Conservation (phyloP, 1,140 invertebrate species). For the Drosophila obscura region DNA sequence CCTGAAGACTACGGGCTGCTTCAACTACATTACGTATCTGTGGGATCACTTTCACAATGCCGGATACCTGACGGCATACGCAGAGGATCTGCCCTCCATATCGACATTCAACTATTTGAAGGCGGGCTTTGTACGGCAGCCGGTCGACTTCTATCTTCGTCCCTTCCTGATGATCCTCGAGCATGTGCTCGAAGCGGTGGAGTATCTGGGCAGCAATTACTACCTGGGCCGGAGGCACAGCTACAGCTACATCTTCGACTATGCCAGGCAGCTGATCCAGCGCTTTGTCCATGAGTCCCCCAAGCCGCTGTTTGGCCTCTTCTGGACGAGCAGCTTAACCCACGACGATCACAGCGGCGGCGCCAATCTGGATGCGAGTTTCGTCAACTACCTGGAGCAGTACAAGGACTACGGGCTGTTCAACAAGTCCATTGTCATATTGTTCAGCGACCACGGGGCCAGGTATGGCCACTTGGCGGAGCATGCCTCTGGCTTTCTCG, state of each 20-base stretch:
- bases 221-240: conserved; percentile 86
- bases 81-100: conserved; percentile 89
- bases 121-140: conserved; percentile 89
- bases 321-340: conserved; percentile 91
- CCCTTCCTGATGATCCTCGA: conserved; percentile 88
- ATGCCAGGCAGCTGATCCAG: conserved; percentile 85
- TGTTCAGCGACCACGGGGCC: conserved; percentile 96
- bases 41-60: conserved; percentile 90
- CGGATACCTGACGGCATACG: conserved; percentile 91
- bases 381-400: conserved; percentile 85
- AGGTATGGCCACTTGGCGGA: conserved; percentile 90
- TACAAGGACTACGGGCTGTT: conserved; percentile 86
- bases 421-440: conserved; percentile 89
- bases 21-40: conserved; percentile 89
- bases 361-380: conserved; percentile 87
- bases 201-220: neutral
- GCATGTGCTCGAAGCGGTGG: neutral
- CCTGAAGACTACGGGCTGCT: conserved; percentile 82
- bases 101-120: conserved; percentile 92
- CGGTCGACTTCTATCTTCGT: conserved; percentile 92
- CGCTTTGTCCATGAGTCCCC: conserved; percentile 84
- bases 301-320: conserved; percentile 88
- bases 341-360: conserved; percentile 89
- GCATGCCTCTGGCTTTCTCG: conserved; percentile 89
- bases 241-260: conserved; percentile 85